These are phyloP conservation scores for Crepidodera aurea DNA, from an alignment of 2,888 invertebrate species.

Conservation along the genomic window DNA sequence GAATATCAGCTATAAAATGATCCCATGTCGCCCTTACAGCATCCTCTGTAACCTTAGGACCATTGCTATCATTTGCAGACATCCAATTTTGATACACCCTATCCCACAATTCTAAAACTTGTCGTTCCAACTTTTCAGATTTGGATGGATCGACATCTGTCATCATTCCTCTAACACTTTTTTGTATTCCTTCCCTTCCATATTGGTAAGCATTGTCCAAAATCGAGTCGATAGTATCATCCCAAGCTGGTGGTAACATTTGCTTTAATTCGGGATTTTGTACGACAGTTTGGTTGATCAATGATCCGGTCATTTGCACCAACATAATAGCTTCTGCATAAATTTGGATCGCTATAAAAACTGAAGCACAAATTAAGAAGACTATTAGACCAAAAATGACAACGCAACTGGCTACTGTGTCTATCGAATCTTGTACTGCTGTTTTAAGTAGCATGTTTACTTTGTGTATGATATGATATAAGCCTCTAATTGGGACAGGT, in stretches of 20 bases:
- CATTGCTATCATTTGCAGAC: slow-evolving; percentile 70
- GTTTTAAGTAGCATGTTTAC: slow-evolving; percentile 70
- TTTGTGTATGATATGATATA: slow-evolving; percentile 74
- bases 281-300: slow-evolving; percentile 87
- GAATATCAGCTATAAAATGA: slow-evolving; percentile 73
- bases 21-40: slow-evolving; percentile 80
- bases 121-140: slow-evolving; percentile 83
- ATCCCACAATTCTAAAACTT: slow-evolving; percentile 93
- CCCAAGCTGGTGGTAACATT: slow-evolving; percentile 84
- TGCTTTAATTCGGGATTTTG: slow-evolving; percentile 87
- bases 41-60: slow-evolving; percentile 77
- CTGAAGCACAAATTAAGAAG: slow-evolving; percentile 78
- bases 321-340: slow-evolving; percentile 94
- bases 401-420: slow-evolving; percentile 84
- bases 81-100: slow-evolving; percentile 93
- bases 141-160: slow-evolving; percentile 83
- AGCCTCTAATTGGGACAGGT: slow-evolving; percentile 80
- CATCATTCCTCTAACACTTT: slow-evolving; percentile 81
- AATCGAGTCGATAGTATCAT: slow-evolving; percentile 87
- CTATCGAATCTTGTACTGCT: slow-evolving; percentile 77
- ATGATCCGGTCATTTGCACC: slow-evolving; percentile 85
- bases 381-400: slow-evolving; percentile 87
- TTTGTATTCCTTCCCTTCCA: slow-evolving; percentile 89
- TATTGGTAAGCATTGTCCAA: slow-evolving; percentile 93
- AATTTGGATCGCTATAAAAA: slow-evolving; percentile 88